Base-by-base conservation (phyloP, 2,797 vertebrate genomes). In the Macroramphosus scolopax region DNA sequence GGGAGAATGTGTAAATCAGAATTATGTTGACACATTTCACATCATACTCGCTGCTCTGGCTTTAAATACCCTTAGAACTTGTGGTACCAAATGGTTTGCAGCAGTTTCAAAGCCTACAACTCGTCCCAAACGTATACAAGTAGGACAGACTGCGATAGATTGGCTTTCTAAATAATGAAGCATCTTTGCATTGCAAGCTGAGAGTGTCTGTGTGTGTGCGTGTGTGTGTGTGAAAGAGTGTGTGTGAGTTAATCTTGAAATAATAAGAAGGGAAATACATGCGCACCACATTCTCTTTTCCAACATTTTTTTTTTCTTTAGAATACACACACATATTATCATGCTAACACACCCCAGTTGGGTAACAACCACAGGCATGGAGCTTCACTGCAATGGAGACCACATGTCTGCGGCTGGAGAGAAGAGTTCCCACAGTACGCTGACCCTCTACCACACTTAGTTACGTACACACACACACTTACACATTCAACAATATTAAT, bases 351-450 rank as follows among this genome's bases (percentile, higher is more conserved):
- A 62, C 51, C 39, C 18, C 49, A 60, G 59, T 48, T 52, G 55
- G 51, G 50, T 55, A 38, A 59, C 81, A 81, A 79, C 80, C 81
- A 78, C 77, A 85, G 72, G 69, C 67, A 79, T 69, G 70, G 65
- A 72, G 58, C 56, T 3, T 63, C 72, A 60, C 59, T 79, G 62
- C 72, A 75, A 79, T 77, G 75, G 76, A 82, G 79, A 87, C 87
- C 81, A 78, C 83, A 86, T 78, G 84, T 85, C 81, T 85, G 79
- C 41, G 49, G 77, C 57, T 63, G 32, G 14, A 52, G 59, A 72
- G 52, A 46, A 34, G 43, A 51, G 65, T 83, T 82, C 72, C 67
- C 77, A 83, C 73, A 84, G 66, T 68, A 69, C 29, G 39, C 28
- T 78, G 72, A 80, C 72, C 72, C 51, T 51, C 39, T 47, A 53